Evolutionary conservation across 2,797 vertebrate species (phyloP).

Genomic region (Gallinago nigripennis): DNA sequence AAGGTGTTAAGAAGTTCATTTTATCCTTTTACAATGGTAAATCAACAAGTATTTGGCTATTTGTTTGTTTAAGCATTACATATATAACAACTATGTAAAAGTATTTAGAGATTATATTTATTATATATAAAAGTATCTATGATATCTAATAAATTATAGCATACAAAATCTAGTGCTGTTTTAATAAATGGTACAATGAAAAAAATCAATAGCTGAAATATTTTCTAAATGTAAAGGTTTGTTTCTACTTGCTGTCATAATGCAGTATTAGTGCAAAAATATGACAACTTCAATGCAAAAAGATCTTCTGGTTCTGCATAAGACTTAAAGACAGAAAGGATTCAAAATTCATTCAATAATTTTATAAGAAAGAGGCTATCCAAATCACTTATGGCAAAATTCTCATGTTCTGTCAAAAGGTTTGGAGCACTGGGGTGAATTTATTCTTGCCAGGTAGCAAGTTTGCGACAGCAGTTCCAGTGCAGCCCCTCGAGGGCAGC

Average conservation of each 20-base stretch:
- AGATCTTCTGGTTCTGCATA: background rate
- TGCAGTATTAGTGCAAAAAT: background rate
- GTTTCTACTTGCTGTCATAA: background rate
- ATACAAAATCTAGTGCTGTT: background rate
- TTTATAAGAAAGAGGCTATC: background rate
- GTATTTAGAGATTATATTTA: background rate
- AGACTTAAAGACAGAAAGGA: background rate
- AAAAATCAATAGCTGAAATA: background rate
- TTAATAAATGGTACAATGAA: background rate
- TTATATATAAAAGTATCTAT: background rate
- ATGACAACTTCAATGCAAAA: background rate
- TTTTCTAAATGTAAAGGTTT: background rate
- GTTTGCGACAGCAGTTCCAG: background rate
- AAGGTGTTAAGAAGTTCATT: background rate
- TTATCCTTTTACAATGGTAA: background rate
- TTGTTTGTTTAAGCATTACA: background rate
- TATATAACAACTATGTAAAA: background rate
- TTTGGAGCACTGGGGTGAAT: background rate
- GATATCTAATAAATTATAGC: background rate
- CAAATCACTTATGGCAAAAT: background rate
- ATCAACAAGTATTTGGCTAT: background rate
- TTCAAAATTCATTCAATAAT: background rate
- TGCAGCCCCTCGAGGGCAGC: background rate
- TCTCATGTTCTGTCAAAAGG: accelerated
- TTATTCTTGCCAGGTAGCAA: background rate